These are phyloP conservation scores for Eristalis intricaria DNA, from an alignment of 2,888 invertebrate species.

Conservation along the genomic window DNA sequence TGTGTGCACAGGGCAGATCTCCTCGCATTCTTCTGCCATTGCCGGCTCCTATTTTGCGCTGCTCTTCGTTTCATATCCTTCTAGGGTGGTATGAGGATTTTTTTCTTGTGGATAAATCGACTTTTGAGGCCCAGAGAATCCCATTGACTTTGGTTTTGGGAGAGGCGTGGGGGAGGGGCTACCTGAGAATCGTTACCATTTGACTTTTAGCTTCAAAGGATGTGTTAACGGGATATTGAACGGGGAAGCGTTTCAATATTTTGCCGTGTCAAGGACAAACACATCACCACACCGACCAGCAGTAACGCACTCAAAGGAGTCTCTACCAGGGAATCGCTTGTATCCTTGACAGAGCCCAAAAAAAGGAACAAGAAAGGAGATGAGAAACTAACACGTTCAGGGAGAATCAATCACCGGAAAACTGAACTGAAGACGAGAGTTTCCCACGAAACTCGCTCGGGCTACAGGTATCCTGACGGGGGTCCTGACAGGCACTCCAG, in stretches of 20 bases:
- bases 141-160: slow-evolving; percentile 1
- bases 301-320: slow-evolving; percentile 3
- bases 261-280: slow-evolving; percentile 15
- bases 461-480: slow-evolving; percentile 44
- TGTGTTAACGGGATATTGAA: slow-evolving; percentile 9
- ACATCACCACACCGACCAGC: neutral
- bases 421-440: slow-evolving; percentile 18
- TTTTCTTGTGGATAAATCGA: neutral
- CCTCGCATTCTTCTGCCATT: neutral
- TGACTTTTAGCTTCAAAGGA: slow-evolving; percentile 42
- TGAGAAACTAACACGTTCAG: slow-evolving; percentile 15
- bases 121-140: slow-evolving; percentile 21
- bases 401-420: slow-evolving; percentile 58
- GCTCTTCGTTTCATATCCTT: neutral
- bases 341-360: neutral
- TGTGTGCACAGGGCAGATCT: neutral
- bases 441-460: slow-evolving; percentile 22
- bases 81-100: neutral
- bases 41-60: neutral
- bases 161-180: neutral
- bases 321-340: neutral
- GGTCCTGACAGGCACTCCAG: slow-evolving; percentile 29
- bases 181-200: slow-evolving; percentile 32
- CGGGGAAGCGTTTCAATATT: slow-evolving; percentile 6
- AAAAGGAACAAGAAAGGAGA: neutral